A percentile compares a stretch with the other conserved stretches of the same genome.
Conservation (phyloP, 2,888 invertebrate genomes). For the Ctena decussata region DNA sequence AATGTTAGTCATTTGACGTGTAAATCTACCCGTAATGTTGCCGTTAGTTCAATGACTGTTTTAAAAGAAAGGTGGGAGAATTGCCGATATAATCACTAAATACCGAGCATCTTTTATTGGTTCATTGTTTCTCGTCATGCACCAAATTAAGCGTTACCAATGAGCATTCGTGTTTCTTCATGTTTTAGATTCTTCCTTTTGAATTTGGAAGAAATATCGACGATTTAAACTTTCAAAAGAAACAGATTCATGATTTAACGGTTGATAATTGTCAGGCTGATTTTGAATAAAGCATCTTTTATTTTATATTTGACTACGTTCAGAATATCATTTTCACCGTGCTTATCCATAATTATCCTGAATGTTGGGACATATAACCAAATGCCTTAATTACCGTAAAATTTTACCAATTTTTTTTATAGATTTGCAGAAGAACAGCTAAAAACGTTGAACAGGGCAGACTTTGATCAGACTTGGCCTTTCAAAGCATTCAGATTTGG, state of each 20-base stretch:
- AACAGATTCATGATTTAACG: slow-evolving; percentile 1
- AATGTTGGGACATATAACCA: too few relatives aligned
- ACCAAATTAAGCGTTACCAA: background rate
- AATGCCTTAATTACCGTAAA: too few relatives aligned
- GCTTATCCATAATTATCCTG: too few relatives aligned
- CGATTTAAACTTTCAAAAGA: background rate
- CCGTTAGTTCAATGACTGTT: background rate
- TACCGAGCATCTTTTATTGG: background rate
- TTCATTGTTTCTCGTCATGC: background rate
- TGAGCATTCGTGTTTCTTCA: background rate
- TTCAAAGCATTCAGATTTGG: too few relatives aligned
- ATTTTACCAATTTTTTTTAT: too few relatives aligned
- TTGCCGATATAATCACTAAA: background rate
- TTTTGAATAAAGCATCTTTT: background rate
- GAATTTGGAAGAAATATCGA: background rate
- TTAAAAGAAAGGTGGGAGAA: slow-evolving; percentile 10
- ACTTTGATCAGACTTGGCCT: too few relatives aligned
- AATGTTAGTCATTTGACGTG: slow-evolving; percentile 2
- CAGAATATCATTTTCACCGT: background rate
- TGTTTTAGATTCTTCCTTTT: slow-evolving; percentile 3
- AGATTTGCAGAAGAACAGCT: too few relatives aligned
- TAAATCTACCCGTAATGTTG: background rate
- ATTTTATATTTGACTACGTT: background rate
- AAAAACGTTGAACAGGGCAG: too few relatives aligned
- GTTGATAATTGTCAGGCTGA: background rate